phyloP scores from a whole-genome alignment of 2,888 invertebrate genomes.

The Melangyna quadrimaculata region DNA sequence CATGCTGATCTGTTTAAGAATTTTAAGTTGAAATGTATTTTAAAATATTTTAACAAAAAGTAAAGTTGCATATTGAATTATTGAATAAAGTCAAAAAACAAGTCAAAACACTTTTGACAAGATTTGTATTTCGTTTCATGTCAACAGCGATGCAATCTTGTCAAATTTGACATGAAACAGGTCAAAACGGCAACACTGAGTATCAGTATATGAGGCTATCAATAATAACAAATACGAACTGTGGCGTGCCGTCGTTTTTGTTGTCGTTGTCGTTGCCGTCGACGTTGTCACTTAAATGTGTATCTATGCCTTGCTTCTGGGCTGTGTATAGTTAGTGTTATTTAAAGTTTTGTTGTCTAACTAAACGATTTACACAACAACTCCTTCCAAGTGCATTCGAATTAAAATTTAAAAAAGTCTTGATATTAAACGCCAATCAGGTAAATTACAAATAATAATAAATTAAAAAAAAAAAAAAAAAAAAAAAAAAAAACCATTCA shows the following conservation, averaged over 20 bases:
- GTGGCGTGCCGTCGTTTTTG: constrained; percentile 32
- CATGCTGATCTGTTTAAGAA: no score
- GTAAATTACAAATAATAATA: no score
- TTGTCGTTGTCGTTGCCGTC: background rate
- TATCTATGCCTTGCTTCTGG: constrained; percentile 38
- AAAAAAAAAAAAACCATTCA: constrained; percentile 16
- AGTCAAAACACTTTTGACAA: no score
- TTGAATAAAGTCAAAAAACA: no score
- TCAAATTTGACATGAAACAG: no score
- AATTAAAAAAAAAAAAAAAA: no score
- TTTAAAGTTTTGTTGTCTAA: constrained; percentile 68
- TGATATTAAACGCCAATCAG: background rate
- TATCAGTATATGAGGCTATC: constrained; percentile 53
- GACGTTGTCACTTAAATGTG: constrained; percentile 34
- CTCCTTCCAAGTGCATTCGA: constrained; percentile 35
- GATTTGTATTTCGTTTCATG: no score
- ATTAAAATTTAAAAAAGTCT: background rate
- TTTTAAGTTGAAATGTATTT: no score
- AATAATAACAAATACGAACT: constrained; percentile 54
- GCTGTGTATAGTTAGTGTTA: constrained; percentile 53
- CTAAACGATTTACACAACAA: constrained; percentile 62
- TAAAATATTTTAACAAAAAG: no score
- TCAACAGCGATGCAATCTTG: no score
- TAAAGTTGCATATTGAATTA: no score
- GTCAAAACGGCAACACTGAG: no score